phyloP scores from a whole-genome alignment of 2,113 vertebrate species.

The Muntiacus reevesi region DNA sequence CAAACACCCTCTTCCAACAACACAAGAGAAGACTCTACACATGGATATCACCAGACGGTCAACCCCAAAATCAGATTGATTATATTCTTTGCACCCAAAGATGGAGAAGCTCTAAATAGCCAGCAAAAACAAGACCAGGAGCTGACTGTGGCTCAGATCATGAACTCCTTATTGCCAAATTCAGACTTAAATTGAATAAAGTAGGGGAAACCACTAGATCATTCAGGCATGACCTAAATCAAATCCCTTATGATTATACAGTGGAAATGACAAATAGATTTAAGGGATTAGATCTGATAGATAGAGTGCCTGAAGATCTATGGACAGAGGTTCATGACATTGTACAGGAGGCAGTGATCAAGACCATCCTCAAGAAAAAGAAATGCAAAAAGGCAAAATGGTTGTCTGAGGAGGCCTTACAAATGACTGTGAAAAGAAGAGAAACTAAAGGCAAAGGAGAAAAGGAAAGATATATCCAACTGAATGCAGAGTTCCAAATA shows the following conservation, averaged over 20 bases:
- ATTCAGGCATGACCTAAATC: not conserved
- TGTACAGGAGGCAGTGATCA: not conserved
- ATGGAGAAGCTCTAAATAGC: not conserved
- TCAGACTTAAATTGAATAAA: not conserved
- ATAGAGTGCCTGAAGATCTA: not conserved
- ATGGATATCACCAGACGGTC: not conserved
- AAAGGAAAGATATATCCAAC: not conserved
- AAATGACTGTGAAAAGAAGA: not conserved
- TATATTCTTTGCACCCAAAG: not conserved
- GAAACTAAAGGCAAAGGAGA: not conserved
- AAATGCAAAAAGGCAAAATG: not conserved
- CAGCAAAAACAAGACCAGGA: not conserved
- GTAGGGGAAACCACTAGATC: not conserved
- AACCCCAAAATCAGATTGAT: fast-evolving
- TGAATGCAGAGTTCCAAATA: not conserved
- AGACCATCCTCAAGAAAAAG: not conserved
- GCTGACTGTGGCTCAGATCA: not conserved
- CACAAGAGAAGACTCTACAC: not conserved
- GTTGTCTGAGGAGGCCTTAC: not conserved
- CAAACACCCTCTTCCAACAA: not conserved
- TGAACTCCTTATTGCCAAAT: not conserved
- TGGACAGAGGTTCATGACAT: not conserved
- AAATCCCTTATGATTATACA: not conserved
- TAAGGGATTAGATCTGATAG: not conserved
- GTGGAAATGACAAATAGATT: not conserved